These are phyloP conservation scores for Bovichtus variegatus DNA, from an alignment of 2,797 vertebrate genomes.

Conservation along the genomic window DNA sequence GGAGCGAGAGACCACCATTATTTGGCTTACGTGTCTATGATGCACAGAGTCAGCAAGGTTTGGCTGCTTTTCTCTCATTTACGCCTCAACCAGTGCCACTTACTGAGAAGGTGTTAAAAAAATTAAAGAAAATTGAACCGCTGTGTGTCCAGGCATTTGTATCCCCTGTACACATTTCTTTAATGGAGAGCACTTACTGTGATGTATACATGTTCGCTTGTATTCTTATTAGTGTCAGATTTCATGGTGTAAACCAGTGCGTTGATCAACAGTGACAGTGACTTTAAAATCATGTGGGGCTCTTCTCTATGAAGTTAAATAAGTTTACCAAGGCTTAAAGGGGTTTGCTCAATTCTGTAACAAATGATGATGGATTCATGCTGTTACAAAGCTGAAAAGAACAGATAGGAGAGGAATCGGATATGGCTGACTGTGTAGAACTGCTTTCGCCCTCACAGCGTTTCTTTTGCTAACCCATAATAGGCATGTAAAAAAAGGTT, in stretches of 20 bases:
- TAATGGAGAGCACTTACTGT: slow-evolving; percentile 43
- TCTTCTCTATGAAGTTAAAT: slow-evolving; percentile 49
- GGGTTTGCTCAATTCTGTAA: slow-evolving; percentile 46
- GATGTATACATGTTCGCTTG: slow-evolving; percentile 25
- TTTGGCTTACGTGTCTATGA: slow-evolving; percentile 97
- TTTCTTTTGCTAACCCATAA: slow-evolving; percentile 45
- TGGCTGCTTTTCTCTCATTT: slow-evolving; percentile 58
- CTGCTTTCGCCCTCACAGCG: slow-evolving; percentile 8
- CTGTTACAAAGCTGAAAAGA: slow-evolving; percentile 64
- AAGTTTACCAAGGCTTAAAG: slow-evolving; percentile 34
- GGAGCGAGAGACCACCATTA: slow-evolving; percentile 94
- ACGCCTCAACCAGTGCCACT: slow-evolving; percentile 19
- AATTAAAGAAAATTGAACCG: slow-evolving; percentile 31
- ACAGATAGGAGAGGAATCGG: slow-evolving; percentile 35
- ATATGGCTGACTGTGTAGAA: slow-evolving; percentile 46
- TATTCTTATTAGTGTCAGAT: slow-evolving; percentile 28
- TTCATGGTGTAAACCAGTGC: slow-evolving; percentile 27
- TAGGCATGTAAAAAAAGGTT: slow-evolving; percentile 42
- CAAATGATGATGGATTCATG: slow-evolving; percentile 74
- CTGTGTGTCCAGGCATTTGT: slow-evolving; percentile 20
- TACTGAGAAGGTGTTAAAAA: slow-evolving; percentile 32
- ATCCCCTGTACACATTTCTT: slow-evolving; percentile 17
- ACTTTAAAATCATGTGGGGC: slow-evolving; percentile 38
- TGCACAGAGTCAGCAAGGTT: slow-evolving; percentile 96
- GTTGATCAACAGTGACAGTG: slow-evolving; percentile 54